phyloP scores from a whole-genome alignment of 2,888 invertebrate species.

The Morinoia aosen region DNA sequence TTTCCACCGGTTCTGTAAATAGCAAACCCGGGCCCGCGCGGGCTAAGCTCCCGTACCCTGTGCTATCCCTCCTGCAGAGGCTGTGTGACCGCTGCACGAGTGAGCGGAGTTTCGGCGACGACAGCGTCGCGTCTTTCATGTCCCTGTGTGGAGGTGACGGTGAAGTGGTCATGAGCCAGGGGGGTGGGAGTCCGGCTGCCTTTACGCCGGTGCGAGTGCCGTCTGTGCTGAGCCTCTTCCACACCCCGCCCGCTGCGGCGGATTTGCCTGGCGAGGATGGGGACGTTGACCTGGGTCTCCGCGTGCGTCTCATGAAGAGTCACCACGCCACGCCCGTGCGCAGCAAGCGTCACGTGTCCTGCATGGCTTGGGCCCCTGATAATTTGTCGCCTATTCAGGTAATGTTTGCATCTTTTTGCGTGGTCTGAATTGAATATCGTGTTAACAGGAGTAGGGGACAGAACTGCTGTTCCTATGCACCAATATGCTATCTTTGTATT shows the following conservation, averaged over 20 bases:
- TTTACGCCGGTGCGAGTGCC: slow-evolving; percentile 59
- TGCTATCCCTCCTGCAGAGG: slow-evolving; percentile 5
- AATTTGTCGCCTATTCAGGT: slow-evolving; percentile 49
- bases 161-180: not conserved
- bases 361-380: slow-evolving; percentile 54
- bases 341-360: slow-evolving; percentile 20
- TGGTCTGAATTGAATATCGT: not conserved
- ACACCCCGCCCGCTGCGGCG: not conserved
- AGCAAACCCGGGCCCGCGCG: not conserved
- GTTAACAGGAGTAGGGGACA: not conserved
- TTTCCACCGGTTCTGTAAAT: not conserved
- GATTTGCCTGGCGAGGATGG: not conserved
- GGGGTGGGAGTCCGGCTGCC: not conserved
- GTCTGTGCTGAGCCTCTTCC: slow-evolving; percentile 57
- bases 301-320: not conserved
- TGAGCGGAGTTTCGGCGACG: not conserved
- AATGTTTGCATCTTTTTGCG: not conserved
- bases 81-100: slow-evolving; percentile 46
- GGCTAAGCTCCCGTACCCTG: not conserved
- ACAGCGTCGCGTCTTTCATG: slow-evolving; percentile 2
- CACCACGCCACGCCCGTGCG: not conserved
- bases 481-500: too few species aligned
- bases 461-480: not conserved
- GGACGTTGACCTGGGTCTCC: not conserved
- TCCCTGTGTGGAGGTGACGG: not conserved